Evolutionary conservation across 2,888 invertebrate genomes (phyloP), one percentile per base, ranked within the genome.

Genomic region (Prenolepis imparis): DNA sequence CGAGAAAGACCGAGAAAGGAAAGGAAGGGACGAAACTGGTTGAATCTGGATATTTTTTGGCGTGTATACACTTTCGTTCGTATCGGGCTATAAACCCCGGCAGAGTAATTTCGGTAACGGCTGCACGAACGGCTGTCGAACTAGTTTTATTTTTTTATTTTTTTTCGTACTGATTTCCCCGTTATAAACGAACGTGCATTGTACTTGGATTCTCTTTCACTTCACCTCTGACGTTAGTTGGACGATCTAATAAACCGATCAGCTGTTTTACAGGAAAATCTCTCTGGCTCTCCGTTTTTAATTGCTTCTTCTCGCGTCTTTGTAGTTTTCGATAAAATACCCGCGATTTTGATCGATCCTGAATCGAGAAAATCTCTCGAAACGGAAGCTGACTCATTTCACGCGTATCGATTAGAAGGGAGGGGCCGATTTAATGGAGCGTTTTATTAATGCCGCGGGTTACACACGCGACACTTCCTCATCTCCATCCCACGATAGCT

Each of bases 1-100:
- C 63, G n/a, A 72, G 80, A 66, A 73, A 85, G 82, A 83, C 36
- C n/a, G 52, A 77, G 84, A 72, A 75, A 57, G 70, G 80, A 64
- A 41, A 41, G 44, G 24, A 28, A 36, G 61, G 72, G 36, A 36
- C 28, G 61, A 87, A 89, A 90, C 89, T 89, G 88, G 89, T 88
- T 86, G 87, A 84, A 82, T 88, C 87, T 85, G 86, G 59, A 36
- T 80, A 70, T 70, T 70, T 78, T 80, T 80, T 70, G 28, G 12
- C 28, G 68, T 68, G 3, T 18, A 28, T 28, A 88, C 78, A 88
- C 89, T 84, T 86, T 84, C 74, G 83, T 86, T 83, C 36, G 5
- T 36, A 28, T 75, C 74, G 74, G 78, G 80, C 88, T 85, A 84
- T 85, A 85, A 88, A 83, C 86, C 70, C 12, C 67, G 75, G 66